Conservation (phyloP, 2,113 vertebrate genomes). For the Osmerus mordax region DNA sequence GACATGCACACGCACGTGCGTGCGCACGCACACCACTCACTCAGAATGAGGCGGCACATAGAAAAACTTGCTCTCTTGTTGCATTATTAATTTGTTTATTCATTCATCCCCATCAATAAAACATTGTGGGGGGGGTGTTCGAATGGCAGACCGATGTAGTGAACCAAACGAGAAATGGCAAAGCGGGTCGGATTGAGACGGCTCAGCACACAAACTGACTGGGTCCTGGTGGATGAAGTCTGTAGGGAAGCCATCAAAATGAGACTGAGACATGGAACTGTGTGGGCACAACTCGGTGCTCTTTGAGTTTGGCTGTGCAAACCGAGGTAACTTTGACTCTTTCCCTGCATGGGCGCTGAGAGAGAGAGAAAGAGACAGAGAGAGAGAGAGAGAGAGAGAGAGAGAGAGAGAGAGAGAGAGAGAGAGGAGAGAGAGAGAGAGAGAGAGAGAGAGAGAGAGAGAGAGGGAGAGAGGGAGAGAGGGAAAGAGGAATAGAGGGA, state of each 20-base stretch:
- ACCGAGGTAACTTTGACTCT: no score
- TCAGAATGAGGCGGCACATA: slow-evolving; percentile 15
- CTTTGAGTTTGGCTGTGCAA: no score
- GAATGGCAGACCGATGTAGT: slow-evolving; percentile 23
- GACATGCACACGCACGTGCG: background rate
- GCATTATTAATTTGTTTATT: slow-evolving; percentile 64
- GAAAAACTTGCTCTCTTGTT: slow-evolving; percentile 51
- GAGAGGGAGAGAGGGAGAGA: background rate
- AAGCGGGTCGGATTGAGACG: slow-evolving; percentile 41
- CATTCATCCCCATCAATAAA: slow-evolving; percentile 58
- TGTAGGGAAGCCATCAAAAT: background rate
- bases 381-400: background rate
- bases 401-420: background rate
- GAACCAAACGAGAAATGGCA: slow-evolving; percentile 48
- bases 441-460: background rate
- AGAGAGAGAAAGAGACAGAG: no score
- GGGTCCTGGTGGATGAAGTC: slow-evolving; percentile 31
- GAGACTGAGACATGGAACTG: no score
- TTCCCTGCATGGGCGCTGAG: no score
- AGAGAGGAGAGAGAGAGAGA: background rate
- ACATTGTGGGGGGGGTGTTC: slow-evolving; percentile 20
- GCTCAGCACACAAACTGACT: slow-evolving; percentile 36
- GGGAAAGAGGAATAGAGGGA: no score
- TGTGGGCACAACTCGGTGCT: no score
- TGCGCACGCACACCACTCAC: slow-evolving; percentile 13